Conservation (phyloP, 64 coral and sea anemone species). For the Actinia tenebrosa region DNA sequence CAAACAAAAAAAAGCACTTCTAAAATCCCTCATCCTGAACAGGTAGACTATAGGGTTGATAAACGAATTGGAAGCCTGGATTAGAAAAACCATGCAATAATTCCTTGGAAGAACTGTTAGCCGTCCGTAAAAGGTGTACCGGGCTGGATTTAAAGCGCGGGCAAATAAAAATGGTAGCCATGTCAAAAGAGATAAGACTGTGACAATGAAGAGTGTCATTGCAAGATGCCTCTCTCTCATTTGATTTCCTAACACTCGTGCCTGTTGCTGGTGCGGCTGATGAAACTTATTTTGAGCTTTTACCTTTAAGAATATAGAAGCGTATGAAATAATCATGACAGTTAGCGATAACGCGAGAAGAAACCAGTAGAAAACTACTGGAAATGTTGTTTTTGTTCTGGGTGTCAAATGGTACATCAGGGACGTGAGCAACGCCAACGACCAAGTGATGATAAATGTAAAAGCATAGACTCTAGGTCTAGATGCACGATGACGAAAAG, state of each 20-base stretch:
- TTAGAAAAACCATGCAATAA: not conserved
- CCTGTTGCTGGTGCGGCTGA: no score
- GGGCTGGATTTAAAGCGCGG: not conserved
- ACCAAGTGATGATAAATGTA: not conserved
- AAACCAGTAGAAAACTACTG: not conserved
- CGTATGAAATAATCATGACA: not conserved
- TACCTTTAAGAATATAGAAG: not conserved
- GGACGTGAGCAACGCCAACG: not conserved
- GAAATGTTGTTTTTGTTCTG: no score
- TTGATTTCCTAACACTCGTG: not conserved
- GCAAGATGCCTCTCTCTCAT: not conserved
- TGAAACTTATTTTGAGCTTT: no score
- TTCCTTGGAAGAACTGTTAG: not conserved
- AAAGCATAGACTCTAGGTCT: not conserved
- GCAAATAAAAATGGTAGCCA: not conserved
- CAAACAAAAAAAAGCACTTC: not conserved
- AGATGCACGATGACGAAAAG: not conserved
- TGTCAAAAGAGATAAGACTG: not conserved
- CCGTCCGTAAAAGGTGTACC: no score
- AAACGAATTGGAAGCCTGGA: not conserved
- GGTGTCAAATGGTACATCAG: not conserved
- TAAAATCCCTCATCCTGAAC: slow-evolving; percentile 16
- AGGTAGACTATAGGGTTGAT: slow-evolving; percentile 16
- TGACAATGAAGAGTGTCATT: not conserved
- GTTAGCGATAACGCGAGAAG: not conserved